Base-by-base conservation (phyloP, 2,888 invertebrate genomes). In the Syrista parreyssii region DNA sequence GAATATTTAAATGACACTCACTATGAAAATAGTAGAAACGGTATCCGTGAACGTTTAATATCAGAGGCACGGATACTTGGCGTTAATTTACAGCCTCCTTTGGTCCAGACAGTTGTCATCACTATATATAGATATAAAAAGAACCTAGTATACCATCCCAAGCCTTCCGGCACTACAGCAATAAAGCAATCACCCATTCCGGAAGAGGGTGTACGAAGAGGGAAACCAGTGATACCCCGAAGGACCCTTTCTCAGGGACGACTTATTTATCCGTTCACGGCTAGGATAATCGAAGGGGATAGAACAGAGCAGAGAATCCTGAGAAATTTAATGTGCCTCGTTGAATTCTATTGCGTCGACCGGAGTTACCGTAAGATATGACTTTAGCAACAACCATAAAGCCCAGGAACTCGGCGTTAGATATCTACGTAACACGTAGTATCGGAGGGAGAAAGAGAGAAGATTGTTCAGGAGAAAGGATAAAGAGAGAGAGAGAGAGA, bases 241-340 rank as follows among this genome's bases (percentile, higher is more conserved):
- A 71, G 71, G 71, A 33, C 33, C 71, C 71, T 71, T 71, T 33
- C 32, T 31, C 32, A 12, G 6, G 71, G 32, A 33, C 71, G 71
- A 71, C 23, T 71, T 71, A 71, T 71, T 71, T 71, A 71, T 33
- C 71, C 71, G 71, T 33, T 71, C 71, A 15, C 71, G 31, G 9
- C 31, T 31, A 33, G 71, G 32, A 71, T 71, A 71, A 71, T 71
- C 71, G 71, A 71, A 71, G 71, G 55, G 71, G 71, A 71, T 71
- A 23, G 71, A 71, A 31, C 71, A 23, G 71, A 31, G 12, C 9
- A 12, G 71, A 32, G 15, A 68, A 75, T 68, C 74, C 74, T 72
- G 76, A 75, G 75, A 78, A 78, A 75, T 78, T 75, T 78, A 78
- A 78, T 78, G 75, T 78, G 72, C 55, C 33, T 75, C 77, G 77